These are phyloP conservation scores for Drosophila tanythrix DNA, from an alignment of 2,888 invertebrate species.

Conservation along the genomic window DNA sequence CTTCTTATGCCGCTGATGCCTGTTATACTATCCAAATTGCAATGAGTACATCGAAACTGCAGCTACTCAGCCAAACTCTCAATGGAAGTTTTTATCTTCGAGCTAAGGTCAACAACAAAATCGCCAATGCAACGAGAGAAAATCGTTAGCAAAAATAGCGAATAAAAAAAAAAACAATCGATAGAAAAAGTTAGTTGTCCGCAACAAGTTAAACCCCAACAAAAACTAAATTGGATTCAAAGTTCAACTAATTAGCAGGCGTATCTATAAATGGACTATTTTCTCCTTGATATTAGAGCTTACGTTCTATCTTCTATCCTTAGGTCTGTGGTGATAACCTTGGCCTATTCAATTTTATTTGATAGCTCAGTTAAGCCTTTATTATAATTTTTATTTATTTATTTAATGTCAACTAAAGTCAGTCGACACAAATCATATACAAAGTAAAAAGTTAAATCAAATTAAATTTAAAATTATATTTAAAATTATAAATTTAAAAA, in stretches of 20 bases:
- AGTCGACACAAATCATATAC: no score
- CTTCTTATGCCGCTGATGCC: not conserved
- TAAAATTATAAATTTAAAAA: no score
- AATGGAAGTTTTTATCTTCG: slow-evolving; percentile 68
- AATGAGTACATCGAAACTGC: slow-evolving; percentile 25
- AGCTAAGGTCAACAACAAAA: slow-evolving; percentile 2
- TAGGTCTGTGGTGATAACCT: not conserved
- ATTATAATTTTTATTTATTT: no score
- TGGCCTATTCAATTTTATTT: not conserved
- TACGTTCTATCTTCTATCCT: not conserved
- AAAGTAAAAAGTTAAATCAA: no score
- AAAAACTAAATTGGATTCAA: not conserved
- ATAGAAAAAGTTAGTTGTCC: not conserved
- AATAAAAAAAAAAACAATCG: not conserved
- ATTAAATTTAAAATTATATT: no score
- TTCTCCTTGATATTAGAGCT: not conserved
- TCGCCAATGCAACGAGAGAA: not conserved
- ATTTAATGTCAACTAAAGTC: no score
- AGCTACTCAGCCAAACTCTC: slow-evolving; percentile 61
- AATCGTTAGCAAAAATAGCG: not conserved
- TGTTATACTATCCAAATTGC: not conserved
- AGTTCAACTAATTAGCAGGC: not conserved
- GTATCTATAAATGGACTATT: not conserved
- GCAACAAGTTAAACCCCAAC: not conserved
- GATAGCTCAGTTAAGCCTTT: no score